Evolutionary conservation across 23 tunicate genomes (phyloP).

Genomic region (Ascidia mentula): DNA sequence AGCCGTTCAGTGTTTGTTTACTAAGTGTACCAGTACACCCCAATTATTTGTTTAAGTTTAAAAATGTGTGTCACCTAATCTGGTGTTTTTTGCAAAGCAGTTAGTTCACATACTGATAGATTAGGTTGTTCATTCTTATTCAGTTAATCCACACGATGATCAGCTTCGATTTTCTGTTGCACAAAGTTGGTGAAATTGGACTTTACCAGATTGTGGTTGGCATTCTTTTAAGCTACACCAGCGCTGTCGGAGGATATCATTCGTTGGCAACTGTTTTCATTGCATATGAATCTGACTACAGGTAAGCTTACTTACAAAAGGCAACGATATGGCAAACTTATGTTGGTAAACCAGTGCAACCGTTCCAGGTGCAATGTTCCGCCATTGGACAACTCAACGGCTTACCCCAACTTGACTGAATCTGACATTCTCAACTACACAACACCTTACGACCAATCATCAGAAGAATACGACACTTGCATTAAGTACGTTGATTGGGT

Average conservation of each 20-base stretch:
- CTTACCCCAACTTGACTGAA: conserved; percentile 56
- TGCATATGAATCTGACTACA: conserved; percentile 43
- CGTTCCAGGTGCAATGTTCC: conserved; percentile 17
- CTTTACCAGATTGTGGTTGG: conserved; percentile 20
- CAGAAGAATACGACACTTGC: background rate
- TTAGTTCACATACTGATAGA: no score
- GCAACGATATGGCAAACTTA: no score
- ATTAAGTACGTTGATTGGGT: background rate
- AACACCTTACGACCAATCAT: conserved; percentile 31
- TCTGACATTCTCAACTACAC: conserved; percentile 52
- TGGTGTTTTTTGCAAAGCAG: no score
- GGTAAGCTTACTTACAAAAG: no score
- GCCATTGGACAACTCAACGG: conserved; percentile 46
- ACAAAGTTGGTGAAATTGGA: conserved; percentile 33
- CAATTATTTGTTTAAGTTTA: no score
- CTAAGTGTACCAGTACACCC: no score
- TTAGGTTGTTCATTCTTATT: no score
- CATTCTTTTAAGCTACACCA: conserved; percentile 20
- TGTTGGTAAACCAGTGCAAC: no score
- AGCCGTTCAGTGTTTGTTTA: no score
- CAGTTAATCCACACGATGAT: no score
- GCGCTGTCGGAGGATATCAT: conserved; percentile 24
- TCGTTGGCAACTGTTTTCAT: conserved; percentile 40
- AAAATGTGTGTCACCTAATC: no score
- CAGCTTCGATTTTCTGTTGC: conserved; percentile 38